Evolutionary conservation across 2,888 invertebrate species (phyloP).

Genomic region (Julus scandinavius): DNA sequence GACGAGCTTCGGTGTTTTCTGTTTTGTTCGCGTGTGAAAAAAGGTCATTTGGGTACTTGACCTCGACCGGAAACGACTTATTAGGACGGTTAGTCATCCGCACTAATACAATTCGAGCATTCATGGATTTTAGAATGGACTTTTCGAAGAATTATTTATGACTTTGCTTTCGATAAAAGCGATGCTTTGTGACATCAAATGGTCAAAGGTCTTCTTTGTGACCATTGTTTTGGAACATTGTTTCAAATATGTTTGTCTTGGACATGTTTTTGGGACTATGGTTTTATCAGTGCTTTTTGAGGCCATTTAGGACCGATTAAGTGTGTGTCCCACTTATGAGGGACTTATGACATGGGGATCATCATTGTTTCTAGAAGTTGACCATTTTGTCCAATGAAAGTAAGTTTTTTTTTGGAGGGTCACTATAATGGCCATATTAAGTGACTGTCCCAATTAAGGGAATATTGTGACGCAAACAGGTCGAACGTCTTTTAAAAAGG

Average conservation of each 20-base stretch:
- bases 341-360: no score
- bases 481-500: no score
- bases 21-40: not conserved
- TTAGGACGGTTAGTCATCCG: slow-evolving; percentile 36
- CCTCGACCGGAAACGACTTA: slow-evolving; percentile 10
- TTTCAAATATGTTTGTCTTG: not conserved
- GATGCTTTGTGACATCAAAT: not conserved
- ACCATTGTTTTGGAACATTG: not conserved
- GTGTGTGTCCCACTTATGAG: not conserved
- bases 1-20: not conserved
- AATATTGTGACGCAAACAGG: no score
- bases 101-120: slow-evolving; percentile 17
- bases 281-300: not conserved
- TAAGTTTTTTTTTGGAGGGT: no score
- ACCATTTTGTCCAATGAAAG: no score
- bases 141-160: not conserved
- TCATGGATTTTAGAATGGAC: not conserved
- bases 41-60: slow-evolving; percentile 1
- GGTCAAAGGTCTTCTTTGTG: not conserved
- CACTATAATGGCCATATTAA: no score
- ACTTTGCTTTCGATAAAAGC: not conserved
- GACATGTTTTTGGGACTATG: not conserved
- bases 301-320: not conserved
- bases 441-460: no score
- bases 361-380: no score